Conservation (phyloP, 2,113 vertebrate species). For the Caranx melampygus region DNA sequence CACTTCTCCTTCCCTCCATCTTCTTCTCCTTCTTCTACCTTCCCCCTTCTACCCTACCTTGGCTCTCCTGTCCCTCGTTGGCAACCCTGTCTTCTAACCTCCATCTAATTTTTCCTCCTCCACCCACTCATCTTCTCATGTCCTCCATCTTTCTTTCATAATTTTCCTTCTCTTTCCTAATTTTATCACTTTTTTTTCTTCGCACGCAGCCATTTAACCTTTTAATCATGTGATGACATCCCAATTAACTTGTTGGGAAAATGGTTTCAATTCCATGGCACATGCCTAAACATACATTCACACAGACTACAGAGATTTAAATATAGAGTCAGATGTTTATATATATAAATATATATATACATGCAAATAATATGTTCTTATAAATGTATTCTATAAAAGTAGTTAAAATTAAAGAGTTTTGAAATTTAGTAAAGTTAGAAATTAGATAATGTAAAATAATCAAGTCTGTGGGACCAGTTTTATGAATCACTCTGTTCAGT, state of each 20-base stretch:
- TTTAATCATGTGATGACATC: not conserved
- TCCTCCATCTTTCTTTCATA: not conserved
- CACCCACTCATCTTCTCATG: not conserved
- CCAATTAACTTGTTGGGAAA: not conserved
- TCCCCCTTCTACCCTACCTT: constrained; percentile 16
- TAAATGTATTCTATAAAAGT: too few species aligned
- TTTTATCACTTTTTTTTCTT: not conserved
- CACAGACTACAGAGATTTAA: too few species aligned
- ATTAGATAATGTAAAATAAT: too few species aligned
- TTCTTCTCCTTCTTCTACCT: constrained; percentile 12
- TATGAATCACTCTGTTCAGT: too few species aligned
- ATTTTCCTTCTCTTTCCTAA: not conserved
- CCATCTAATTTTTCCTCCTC: not conserved
- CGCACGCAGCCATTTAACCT: not conserved
- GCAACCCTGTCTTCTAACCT: constrained; percentile 6
- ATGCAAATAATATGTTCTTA: too few species aligned
- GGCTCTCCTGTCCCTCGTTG: not conserved
- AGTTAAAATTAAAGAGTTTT: too few species aligned
- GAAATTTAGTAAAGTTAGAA: too few species aligned
- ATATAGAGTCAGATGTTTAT: too few species aligned
- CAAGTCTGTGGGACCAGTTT: too few species aligned
- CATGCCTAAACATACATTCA: too few species aligned
- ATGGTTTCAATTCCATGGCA: too few species aligned
- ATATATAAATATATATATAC: too few species aligned
- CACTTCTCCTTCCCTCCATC: constrained; percentile 26